Base-by-base conservation (phyloP, 2,113 vertebrate genomes). In the Micronycteris hirsuta region DNA sequence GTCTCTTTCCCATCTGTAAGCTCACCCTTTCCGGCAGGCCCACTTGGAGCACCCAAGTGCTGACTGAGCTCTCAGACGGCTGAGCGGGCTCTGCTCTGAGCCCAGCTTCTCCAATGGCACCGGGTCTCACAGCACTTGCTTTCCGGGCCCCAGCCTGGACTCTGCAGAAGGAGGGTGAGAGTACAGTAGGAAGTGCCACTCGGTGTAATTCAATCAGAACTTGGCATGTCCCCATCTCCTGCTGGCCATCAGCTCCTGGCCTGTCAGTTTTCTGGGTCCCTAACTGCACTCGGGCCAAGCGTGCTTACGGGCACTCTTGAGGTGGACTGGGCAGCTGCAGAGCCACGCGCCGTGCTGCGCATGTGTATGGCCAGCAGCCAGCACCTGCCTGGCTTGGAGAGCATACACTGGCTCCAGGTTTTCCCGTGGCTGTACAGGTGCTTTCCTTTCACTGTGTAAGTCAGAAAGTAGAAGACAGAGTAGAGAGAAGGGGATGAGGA, bases 321-420 rank as follows among this genome's bases (percentile, higher is more conserved):
- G 65, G 67, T 16, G 14, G 0, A 19, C 65, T 70, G 84, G 94
- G 94, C 92, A 91, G 89, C 89, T 84, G 56, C 36, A 41, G 56
- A 38, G 6, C 41, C n/a, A 9, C 63, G 19, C 78, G n/a, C 70
- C 43, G 26, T 43, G 31, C 89, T 89, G 92, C 81, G 89, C 93
- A 54, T 31, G 86, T 22, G 49, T n/a, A n/a, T n/a, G n/a, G n/a
- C n/a, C n/a, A n/a, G n/a, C n/a, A n/a, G 28, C n/a, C 20, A 84
- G 70, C 65, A 80, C 61, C 65, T n/a, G 15, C 43, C 73, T 86
- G 87, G 68, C 43, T 31, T 63, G 54, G 63, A 41, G 45, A 65
- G 38, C 4, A 19, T 63, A 68, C 73, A 31, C 6, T 14, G 56
- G 56, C 19, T 52, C n/a, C 10, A 1, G 33, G 11, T 43, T 82